Evolutionary conservation across 2,888 invertebrate genomes (phyloP), one percentile per base, ranked within the genome.

Genomic region (Dynastes tityus): DNA sequence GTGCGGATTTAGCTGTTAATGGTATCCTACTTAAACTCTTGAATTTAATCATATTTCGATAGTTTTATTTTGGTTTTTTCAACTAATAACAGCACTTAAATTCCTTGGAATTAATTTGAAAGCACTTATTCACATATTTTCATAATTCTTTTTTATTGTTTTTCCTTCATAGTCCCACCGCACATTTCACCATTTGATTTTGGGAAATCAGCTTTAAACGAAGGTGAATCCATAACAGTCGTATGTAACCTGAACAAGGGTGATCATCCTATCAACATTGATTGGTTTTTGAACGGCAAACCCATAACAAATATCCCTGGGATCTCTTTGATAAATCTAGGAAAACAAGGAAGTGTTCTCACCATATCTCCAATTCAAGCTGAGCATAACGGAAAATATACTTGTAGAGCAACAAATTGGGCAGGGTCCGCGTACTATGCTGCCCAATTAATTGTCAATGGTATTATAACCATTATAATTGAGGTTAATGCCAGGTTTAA

Each of bases 331-430:
- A 89, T 89, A 79, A 90, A 89, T 82, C 87, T 88, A 79, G 88
- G 88, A 79, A 88, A 86, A 80, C 91, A 91, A 82, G 90, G 90
- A 81, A 92, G 89, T 83, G 90, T 90, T 40, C 88, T 90, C 81
- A 93, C 92, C 78, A 94, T 95, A 85, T 94, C 94, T 83, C 91
- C 93, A 13, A 94, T 95, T 64, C 92, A 92, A 73, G 94, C 93
- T 65, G 91, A 92, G 82, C 95, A 95, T 87, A 92, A 92, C 80
- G 96, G 96, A 83, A 90, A 92, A 79, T 96, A 95, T 85, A 94
- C 94, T 82, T 96, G 95, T 87, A 90, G 91, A 77, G 95, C 92
- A n/a, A 89, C 89, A 74, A 95, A 95, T 88, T 89, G 89, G 83
- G 95, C 94, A 58, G 95, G 95, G 80, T 89, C 90, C 81, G 90